phyloP scores from a whole-genome alignment of 92 coral and sea anemone genomes.

The Epizoanthus stellaris region DNA sequence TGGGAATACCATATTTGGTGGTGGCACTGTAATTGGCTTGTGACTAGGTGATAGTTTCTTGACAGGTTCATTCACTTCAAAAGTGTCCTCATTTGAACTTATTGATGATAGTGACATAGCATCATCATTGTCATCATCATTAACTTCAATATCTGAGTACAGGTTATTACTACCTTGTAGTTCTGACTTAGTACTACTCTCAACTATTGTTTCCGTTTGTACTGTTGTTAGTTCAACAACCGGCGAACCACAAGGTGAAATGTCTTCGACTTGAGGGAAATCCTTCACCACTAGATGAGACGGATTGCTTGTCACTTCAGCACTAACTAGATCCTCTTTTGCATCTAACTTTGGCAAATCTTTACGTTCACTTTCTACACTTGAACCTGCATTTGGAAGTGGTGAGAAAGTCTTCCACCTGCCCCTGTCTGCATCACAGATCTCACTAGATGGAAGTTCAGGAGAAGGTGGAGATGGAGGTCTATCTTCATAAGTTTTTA shows the following conservation, averaged over 20 bases:
- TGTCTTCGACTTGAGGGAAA: slow-evolving; percentile 89
- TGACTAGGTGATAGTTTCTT: slow-evolving; percentile 68
- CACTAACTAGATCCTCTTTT: slow-evolving; percentile 44
- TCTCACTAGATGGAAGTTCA: slow-evolving; percentile 29
- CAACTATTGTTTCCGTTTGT: slow-evolving; percentile 32
- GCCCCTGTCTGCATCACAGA: slow-evolving; percentile 27
- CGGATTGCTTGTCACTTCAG: slow-evolving; percentile 27
- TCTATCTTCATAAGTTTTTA: slow-evolving; percentile 47
- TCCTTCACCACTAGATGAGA: slow-evolving; percentile 31
- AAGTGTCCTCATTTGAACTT: slow-evolving; percentile 96
- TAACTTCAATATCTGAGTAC: slow-evolving; percentile 79
- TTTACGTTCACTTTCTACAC: background rate
- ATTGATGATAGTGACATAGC: slow-evolving; percentile 98
- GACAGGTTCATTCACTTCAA: slow-evolving; percentile 92
- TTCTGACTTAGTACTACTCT: slow-evolving; percentile 38
- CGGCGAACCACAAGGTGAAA: slow-evolving; percentile 96
- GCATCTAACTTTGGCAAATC: slow-evolving; percentile 40
- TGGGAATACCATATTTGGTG: slow-evolving; percentile 79
- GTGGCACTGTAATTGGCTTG: slow-evolving; percentile 80
- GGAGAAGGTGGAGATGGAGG: slow-evolving; percentile 7
- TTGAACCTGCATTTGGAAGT: slow-evolving; percentile 7
- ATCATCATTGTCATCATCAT: slow-evolving; percentile 89
- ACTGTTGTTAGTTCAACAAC: slow-evolving; percentile 42
- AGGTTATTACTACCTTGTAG: slow-evolving; percentile 47
- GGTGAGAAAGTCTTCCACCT: slow-evolving; percentile 23